A percentile compares a stretch with the other conserved stretches of the same genome.
phyloP scores from a whole-genome alignment of 2,888 invertebrate species.

The Dione juno region DNA sequence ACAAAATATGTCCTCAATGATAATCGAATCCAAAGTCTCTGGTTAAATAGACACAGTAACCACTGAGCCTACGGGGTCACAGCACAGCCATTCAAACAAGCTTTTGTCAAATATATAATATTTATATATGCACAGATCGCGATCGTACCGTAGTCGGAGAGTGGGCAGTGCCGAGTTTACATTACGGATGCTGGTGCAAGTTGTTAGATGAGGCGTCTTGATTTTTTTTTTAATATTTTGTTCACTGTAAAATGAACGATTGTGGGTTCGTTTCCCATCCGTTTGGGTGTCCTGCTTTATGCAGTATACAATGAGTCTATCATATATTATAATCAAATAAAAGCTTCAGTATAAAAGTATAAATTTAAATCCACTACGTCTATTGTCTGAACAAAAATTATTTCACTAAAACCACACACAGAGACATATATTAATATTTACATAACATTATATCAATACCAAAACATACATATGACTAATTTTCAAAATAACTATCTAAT shows the following conservation, averaged over 20 bases:
- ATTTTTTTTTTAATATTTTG: background rate
- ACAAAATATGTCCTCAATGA: no score
- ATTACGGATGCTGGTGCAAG: constrained; percentile 45
- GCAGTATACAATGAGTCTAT: no score
- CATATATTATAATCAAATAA: no score
- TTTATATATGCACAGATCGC: constrained; percentile 38
- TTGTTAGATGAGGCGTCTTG: constrained; percentile 24
- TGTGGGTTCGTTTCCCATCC: no score
- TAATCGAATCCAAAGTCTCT: background rate
- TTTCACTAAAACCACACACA: background rate
- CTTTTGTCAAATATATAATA: constrained; percentile 26
- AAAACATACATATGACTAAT: no score
- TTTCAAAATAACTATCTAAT: no score
- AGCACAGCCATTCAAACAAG: background rate
- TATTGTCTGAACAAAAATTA: no score
- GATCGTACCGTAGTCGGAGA: constrained; percentile 46
- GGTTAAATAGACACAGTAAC: background rate
- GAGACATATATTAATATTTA: background rate
- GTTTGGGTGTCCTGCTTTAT: no score
- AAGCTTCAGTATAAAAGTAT: no score
- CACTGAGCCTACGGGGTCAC: background rate
- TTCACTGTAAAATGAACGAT: background rate
- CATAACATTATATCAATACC: background rate
- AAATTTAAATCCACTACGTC: no score
- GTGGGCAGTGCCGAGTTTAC: constrained; percentile 48